These are phyloP conservation scores for Syngnathus acus DNA, from an alignment of 2,797 vertebrate species.

Conservation along the genomic window DNA sequence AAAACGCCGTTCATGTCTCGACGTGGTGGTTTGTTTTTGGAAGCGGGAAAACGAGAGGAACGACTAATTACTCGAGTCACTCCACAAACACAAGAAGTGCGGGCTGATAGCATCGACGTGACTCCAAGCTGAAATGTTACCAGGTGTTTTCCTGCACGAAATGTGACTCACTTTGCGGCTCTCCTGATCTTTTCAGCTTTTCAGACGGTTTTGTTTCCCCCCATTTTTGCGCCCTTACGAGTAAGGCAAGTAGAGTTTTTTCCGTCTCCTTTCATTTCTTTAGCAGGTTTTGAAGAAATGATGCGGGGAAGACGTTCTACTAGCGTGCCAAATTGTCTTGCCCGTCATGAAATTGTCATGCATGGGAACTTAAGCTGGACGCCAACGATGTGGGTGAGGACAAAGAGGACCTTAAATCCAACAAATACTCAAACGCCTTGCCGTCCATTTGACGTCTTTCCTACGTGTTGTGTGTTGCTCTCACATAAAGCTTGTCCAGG, in stretches of 20 bases:
- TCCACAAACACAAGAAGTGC: neutral
- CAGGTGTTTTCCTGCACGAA: slow-evolving; percentile 2
- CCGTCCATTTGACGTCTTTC: neutral
- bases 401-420: no score
- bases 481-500: slow-evolving; percentile 85
- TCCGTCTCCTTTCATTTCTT: no score
- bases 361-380: no score
- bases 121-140: slow-evolving; percentile 4
- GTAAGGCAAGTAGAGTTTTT: no score
- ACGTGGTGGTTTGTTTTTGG: neutral
- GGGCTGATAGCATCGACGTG: neutral
- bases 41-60: neutral
- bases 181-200: neutral
- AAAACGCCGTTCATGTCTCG: neutral
- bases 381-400: no score
- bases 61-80: neutral
- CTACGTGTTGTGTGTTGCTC: slow-evolving; percentile 28
- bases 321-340: no score
- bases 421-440: no score
- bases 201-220: neutral
- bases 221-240: neutral
- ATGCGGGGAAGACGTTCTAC: no score
- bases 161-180: neutral
- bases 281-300: no score
- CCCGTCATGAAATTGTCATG: no score